A percentile compares a stretch with the other conserved stretches of the same genome.
phyloP scores from a whole-genome alignment of 2,888 invertebrate species.

The Troides aeacus region DNA sequence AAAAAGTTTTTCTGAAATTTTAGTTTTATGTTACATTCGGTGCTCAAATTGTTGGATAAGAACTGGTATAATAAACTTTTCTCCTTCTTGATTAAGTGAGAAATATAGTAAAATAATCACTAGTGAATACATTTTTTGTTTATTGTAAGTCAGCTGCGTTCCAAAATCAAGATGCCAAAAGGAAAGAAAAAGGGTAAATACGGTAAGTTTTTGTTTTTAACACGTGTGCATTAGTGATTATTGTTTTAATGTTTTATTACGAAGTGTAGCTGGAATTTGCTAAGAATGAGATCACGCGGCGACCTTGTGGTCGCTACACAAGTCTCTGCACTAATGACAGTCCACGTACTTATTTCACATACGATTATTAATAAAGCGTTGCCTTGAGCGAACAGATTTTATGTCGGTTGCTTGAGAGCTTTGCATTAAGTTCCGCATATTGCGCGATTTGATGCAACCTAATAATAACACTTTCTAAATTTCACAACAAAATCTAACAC shows the following conservation, averaged over 20 bases:
- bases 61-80: constrained; percentile 87
- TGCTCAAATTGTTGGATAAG: constrained; percentile 84
- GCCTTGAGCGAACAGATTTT: constrained; percentile 42
- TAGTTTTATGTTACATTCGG: constrained; percentile 85
- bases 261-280: constrained; percentile 48
- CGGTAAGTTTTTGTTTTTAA: constrained; percentile 71
- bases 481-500: constrained; percentile 37
- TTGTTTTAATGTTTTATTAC: constrained; percentile 16
- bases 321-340: constrained; percentile 59
- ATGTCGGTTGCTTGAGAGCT: constrained; percentile 38
- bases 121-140: constrained; percentile 80
- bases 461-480: constrained; percentile 42
- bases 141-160: constrained; percentile 64
- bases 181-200: constrained; percentile 87
- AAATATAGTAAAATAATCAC: constrained; percentile 67
- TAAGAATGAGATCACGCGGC: constrained; percentile 72
- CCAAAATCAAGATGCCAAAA: constrained; percentile 83
- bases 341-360: constrained; percentile 51
- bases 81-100: constrained; percentile 87
- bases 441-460: constrained; percentile 36
- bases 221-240: neutral
- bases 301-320: constrained; percentile 67
- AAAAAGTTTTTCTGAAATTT: constrained; percentile 86
- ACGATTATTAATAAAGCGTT: constrained; percentile 41
- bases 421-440: constrained; percentile 31